phyloP scores from a whole-genome alignment of 2,113 vertebrate species.

The Carassius carassius region DNA sequence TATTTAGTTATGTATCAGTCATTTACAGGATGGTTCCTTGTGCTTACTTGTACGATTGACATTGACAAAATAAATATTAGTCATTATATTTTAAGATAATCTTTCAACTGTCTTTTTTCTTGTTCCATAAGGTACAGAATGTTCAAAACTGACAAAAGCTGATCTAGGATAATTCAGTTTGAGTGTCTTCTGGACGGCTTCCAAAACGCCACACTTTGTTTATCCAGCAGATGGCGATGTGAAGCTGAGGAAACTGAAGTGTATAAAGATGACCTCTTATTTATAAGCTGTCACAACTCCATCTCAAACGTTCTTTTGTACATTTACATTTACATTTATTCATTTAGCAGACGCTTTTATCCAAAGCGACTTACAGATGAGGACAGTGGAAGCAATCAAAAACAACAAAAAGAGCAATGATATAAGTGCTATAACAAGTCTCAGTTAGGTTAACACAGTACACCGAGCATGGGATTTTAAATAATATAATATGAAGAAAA shows the following conservation, averaged over 20 bases:
- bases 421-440: no score
- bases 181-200: not conserved
- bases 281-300: conserved; percentile 26
- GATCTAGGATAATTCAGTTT: not conserved
- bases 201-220: not conserved
- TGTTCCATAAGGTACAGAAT: not conserved
- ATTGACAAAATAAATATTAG: not conserved
- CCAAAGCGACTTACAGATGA: no score
- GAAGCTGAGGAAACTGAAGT: conserved; percentile 50
- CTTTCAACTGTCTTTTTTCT: not conserved
- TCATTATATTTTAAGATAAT: conserved; percentile 2
- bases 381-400: no score
- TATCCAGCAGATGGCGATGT: conserved; percentile 72
- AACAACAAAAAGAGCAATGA: no score
- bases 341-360: no score
- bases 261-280: not conserved
- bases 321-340: no score
- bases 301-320: not conserved
- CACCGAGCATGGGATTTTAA: no score
- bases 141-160: not conserved
- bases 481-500: no score
- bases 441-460: no score
- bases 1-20: not conserved
- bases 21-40: not conserved
- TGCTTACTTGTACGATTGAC: not conserved